These are phyloP conservation scores for Exocentrus adspersus DNA, from an alignment of 2,888 invertebrate genomes.

Conservation along the genomic window DNA sequence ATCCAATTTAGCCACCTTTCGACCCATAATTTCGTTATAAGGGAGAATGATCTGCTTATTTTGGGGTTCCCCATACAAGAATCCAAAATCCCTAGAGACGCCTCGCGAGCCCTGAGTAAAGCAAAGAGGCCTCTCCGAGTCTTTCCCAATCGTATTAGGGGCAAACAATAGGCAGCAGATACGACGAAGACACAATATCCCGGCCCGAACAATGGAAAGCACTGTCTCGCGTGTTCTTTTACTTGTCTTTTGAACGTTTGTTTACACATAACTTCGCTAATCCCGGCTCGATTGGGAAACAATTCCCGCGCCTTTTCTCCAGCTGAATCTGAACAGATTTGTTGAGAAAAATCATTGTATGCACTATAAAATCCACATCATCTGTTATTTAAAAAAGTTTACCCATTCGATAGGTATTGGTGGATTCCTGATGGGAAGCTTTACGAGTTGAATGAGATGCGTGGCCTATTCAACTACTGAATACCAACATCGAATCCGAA, in stretches of 20 bases:
- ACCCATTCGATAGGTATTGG: too few species aligned
- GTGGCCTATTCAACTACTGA: too few species aligned
- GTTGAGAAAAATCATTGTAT: neutral
- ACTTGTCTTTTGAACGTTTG: conserved; percentile 12
- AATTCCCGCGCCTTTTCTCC: neutral
- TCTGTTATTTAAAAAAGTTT: too few species aligned
- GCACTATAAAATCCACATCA: too few species aligned
- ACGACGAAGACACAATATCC: conserved; percentile 26
- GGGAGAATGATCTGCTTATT: conserved; percentile 24
- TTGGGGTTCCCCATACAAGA: conserved; percentile 14
- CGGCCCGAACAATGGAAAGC: conserved; percentile 11
- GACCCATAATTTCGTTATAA: conserved; percentile 21
- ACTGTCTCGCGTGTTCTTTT: conserved; percentile 12
- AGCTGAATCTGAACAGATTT: neutral
- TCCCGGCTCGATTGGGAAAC: neutral
- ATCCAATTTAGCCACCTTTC: conserved; percentile 19
- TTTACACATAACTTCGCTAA: conserved; percentile 11
- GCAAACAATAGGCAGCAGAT: conserved; percentile 24
- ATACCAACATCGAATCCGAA: too few species aligned
- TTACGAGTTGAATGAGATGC: too few species aligned
- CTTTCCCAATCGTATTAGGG: conserved; percentile 17
- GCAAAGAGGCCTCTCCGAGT: conserved; percentile 1
- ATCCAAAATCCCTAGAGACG: conserved; percentile 21
- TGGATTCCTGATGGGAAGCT: too few species aligned
- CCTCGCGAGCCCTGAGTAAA: conserved; percentile 21